Evolutionary conservation across 2,888 invertebrate genomes (phyloP), one percentile per base, ranked within the genome.

Genomic region (Tridacna crocea): DNA sequence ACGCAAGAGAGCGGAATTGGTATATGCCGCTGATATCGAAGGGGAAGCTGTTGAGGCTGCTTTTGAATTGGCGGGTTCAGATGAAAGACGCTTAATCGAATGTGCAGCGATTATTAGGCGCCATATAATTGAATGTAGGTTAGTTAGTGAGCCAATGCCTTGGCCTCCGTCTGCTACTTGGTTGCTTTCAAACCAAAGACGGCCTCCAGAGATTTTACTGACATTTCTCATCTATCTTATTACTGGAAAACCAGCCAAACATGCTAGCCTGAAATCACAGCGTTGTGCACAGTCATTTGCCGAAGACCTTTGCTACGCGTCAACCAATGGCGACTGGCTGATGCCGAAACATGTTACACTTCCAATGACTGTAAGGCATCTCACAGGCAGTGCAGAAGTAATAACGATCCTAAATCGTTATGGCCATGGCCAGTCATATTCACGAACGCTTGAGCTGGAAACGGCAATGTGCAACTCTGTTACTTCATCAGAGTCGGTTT

Each of bases 371-470:
- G 15, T 86, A n/a, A n/a, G n/a, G n/a, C n/a, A n/a, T n/a, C n/a
- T n/a, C n/a, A n/a, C n/a, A n/a, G n/a, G n/a, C n/a, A 88, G 60
- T 80, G 75, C 84, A 27, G 83, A 86, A 66, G 22, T 86, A n/a
- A 58, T 83, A 13, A 85, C 81, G 1, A 47, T 84, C 26, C 72
- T n/a, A n/a, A n/a, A n/a, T n/a, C n/a, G n/a, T n/a, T n/a, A n/a
- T n/a, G n/a, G n/a, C n/a, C n/a, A n/a, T 68, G 65, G 68, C 17
- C 75, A 73, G 22, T 84, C 82, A 73, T 81, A 83, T 60, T 66
- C 76, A 2, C 24, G 36, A 48, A 75, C 73, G 15, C 26, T 82
- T 3, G 80, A 83, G 65, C 48, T 88, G 0, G 87, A n/a, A n/a
- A n/a, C n/a, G n/a, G n/a, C n/a, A n/a, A n/a, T n/a, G n/a, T n/a